A percentile compares a stretch with the other conserved stretches of the same genome.
phyloP scores from a whole-genome alignment of 2,888 invertebrate species.

The Orchesella flavescens region DNA sequence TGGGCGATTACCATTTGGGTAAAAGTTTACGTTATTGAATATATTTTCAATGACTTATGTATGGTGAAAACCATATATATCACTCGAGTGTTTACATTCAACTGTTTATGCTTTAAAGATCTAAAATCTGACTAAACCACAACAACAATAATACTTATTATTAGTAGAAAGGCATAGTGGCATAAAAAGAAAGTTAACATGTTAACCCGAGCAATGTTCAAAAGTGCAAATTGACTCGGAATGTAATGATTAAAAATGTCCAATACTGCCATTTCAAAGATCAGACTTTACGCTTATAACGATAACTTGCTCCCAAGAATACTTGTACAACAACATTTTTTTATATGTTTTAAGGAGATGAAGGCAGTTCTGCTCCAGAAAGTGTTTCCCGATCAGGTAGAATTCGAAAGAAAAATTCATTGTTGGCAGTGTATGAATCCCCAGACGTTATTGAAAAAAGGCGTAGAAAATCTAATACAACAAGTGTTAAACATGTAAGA shows the following conservation, averaged over 20 bases:
- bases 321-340: neutral
- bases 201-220: no score
- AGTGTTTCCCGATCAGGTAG: conserved; percentile 85
- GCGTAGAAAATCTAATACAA: conserved; percentile 74
- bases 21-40: conserved; percentile 7
- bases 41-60: neutral
- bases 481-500: neutral
- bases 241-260: no score
- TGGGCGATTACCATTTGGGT: conserved; percentile 55
- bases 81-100: no score
- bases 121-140: no score
- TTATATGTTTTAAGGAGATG: conserved; percentile 9
- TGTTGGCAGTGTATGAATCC: conserved; percentile 93
- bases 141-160: no score
- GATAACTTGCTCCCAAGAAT: no score
- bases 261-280: no score
- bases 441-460: conserved; percentile 85
- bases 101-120: no score
- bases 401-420: conserved; percentile 94
- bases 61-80: conserved; percentile 18
- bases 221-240: no score
- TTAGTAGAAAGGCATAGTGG: no score
- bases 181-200: no score
- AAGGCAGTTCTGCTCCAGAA: conserved; percentile 18
- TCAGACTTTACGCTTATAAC: no score